Evolutionary conservation across 64 coral and sea anemone genomes (phyloP).

Genomic region (Trachythela sp.): DNA sequence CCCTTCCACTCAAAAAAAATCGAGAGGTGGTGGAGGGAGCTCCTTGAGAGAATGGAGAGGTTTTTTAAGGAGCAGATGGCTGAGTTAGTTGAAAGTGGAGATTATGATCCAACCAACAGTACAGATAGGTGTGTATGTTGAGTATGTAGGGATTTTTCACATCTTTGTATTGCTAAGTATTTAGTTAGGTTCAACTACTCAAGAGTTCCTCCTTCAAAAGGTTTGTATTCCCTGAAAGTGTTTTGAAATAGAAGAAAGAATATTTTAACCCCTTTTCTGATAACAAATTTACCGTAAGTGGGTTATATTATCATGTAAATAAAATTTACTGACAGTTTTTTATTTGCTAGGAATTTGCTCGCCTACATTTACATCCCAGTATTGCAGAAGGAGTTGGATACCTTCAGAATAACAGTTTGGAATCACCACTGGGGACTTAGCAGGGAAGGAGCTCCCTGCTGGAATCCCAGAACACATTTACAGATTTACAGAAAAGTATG

Average conservation of each 20-base stretch:
- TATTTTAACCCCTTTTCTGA: too few species aligned
- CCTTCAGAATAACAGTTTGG: not conserved
- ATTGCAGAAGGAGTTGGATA: not conserved
- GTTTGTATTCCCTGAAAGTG: too few species aligned
- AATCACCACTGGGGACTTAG: not conserved
- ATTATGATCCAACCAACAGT: not conserved
- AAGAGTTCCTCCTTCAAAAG: too few species aligned
- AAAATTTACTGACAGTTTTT: not conserved
- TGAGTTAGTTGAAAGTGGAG: not conserved
- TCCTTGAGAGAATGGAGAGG: constrained; percentile 5
- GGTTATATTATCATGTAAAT: too few species aligned
- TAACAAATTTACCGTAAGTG: too few species aligned
- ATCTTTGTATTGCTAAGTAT: too few species aligned
- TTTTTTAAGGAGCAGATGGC: not conserved
- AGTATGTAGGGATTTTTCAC: not conserved
- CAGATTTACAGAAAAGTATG: not conserved
- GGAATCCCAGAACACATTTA: not conserved
- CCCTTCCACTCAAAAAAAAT: constrained; percentile 14
- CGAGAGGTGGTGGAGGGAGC: not conserved
- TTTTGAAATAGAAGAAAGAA: too few species aligned
- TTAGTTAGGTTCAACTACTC: too few species aligned
- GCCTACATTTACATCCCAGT: not conserved
- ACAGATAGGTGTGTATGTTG: not conserved
- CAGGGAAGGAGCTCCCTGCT: not conserved
- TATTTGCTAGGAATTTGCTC: not conserved